Percentiles rank a stretch among this genome's conserved stretches.
These are phyloP conservation scores for Lumbricus terrestris DNA, from an alignment of 2,888 invertebrate species.

Conservation along the genomic window DNA sequence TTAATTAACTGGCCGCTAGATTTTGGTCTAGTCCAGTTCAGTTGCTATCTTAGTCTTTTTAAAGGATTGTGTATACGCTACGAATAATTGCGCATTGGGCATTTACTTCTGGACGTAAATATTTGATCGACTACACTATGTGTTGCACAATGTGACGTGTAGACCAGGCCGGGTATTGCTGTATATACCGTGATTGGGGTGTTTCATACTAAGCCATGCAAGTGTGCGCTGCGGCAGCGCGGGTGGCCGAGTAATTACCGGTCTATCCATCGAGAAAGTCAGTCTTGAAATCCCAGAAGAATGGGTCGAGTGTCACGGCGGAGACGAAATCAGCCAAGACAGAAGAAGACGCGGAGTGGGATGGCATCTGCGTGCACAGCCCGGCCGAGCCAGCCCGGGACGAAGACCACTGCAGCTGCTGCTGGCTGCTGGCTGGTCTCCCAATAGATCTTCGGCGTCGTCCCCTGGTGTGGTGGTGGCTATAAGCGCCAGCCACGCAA, in stretches of 20 bases:
- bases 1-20: too few species aligned
- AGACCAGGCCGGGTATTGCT: neutral
- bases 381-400: neutral
- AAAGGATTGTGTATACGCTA: neutral
- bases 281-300: neutral
- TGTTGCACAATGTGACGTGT: neutral
- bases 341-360: neutral
- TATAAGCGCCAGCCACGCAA: neutral
- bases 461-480: neutral
- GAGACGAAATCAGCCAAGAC: neutral
- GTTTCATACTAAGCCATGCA: neutral
- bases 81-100: neutral
- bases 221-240: neutral
- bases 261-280: neutral
- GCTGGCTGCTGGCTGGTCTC: neutral
- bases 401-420: too few species aligned
- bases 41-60: too few species aligned
- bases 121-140: neutral
- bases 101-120: neutral
- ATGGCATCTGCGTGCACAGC: neutral
- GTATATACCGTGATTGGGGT: neutral
- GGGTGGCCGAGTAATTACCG: too few species aligned
- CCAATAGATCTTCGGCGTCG: neutral
- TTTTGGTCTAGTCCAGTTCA: too few species aligned
- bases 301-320: neutral